A percentile compares a stretch with the other conserved stretches of the same genome.
phyloP scores from a whole-genome alignment of 2,888 invertebrate species.

The Caenorhabditis macrosperma region DNA sequence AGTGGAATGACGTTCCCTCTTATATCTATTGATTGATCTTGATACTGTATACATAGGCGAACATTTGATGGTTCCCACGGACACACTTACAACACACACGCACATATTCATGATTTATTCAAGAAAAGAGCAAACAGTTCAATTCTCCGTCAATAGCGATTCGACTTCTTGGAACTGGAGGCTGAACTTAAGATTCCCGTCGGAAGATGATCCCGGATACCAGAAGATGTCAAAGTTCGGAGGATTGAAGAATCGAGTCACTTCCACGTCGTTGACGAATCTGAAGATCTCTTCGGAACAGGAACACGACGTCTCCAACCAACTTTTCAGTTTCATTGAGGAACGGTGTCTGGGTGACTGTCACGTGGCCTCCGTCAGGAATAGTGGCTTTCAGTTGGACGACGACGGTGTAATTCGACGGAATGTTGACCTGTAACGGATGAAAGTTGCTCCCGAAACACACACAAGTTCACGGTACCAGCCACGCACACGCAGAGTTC shows the following conservation, averaged over 20 bases:
- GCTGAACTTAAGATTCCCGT: slow-evolving; percentile 48
- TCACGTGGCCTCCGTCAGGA: slow-evolving; percentile 45
- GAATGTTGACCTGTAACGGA: slow-evolving; percentile 41
- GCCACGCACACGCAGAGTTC: slow-evolving; percentile 37
- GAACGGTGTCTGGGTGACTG: slow-evolving; percentile 32
- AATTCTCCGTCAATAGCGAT: background rate
- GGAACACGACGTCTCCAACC: background rate
- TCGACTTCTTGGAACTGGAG: slow-evolving; percentile 23
- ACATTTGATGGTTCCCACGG: no score
- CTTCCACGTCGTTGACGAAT: slow-evolving; percentile 35
- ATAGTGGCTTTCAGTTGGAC: slow-evolving; percentile 49
- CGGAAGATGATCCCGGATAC: slow-evolving; percentile 36
- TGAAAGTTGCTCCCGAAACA: no score
- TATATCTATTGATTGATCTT: no score
- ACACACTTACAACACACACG: no score
- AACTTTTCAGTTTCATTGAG: slow-evolving; percentile 42
- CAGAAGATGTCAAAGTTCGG: slow-evolving; percentile 50
- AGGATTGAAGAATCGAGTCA: slow-evolving; percentile 34
- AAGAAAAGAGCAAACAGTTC: background rate
- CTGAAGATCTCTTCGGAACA: background rate
- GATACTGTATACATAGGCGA: no score
- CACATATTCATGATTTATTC: no score
- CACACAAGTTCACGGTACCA: slow-evolving; percentile 25
- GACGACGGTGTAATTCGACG: slow-evolving; percentile 24
- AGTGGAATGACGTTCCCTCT: no score